Evolutionary conservation across 2,113 vertebrate species (phyloP).

Genomic region (Aptenodytes forsteri): DNA sequence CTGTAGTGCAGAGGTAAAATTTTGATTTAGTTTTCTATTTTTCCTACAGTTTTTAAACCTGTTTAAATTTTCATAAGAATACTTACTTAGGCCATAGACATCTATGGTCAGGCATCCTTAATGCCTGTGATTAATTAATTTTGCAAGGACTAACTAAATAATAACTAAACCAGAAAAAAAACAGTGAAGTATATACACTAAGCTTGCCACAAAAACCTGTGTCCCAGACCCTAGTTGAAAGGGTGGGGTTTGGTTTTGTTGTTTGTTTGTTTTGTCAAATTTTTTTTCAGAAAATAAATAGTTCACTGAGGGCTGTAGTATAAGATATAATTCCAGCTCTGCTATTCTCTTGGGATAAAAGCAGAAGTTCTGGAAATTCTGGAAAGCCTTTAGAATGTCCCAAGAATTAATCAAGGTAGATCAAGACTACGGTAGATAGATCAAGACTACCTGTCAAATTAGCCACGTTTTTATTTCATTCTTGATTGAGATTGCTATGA

Average conservation of each 20-base stretch:
- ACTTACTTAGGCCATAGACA: not conserved
- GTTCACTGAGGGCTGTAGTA: not conserved
- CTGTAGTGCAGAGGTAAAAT: not conserved
- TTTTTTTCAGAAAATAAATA: not conserved
- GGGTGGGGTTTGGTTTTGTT: not conserved
- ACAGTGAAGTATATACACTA: not conserved
- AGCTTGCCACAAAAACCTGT: not conserved
- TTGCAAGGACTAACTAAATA: not conserved
- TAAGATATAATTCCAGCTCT: not conserved
- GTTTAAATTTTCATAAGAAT: not conserved
- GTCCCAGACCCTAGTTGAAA: not conserved
- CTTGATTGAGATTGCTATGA: not conserved
- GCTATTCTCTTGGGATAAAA: not conserved
- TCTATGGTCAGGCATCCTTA: not conserved
- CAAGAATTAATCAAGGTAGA: not conserved
- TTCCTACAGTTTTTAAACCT: not conserved
- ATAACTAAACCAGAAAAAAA: not conserved
- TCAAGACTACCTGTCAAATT: not conserved
- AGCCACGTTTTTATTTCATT: not conserved
- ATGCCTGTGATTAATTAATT: not conserved
- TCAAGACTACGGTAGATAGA: not conserved
- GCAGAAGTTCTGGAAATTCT: not conserved
- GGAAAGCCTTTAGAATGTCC: not conserved
- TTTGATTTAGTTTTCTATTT: not conserved
- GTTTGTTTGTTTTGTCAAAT: not conserved